A percentile compares a stretch with the other conserved stretches of the same genome.
Evolutionary conservation across 2,113 vertebrate species (phyloP).

Genomic region (Nibea coibor): DNA sequence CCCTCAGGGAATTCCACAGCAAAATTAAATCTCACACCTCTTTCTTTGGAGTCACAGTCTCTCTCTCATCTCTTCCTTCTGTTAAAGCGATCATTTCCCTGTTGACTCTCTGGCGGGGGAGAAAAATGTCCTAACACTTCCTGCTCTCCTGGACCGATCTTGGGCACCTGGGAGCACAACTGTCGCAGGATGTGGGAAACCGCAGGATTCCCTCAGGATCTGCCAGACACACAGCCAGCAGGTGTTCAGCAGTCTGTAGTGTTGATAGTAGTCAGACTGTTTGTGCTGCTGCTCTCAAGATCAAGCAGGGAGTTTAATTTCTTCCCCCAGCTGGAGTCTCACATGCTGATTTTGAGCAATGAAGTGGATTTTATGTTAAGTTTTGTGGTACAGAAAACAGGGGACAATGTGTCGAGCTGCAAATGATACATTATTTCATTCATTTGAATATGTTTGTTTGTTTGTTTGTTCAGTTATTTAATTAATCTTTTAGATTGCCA

Average conservation of each 20-base stretch:
- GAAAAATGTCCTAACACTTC: slow-evolving; percentile 4
- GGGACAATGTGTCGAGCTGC: neutral
- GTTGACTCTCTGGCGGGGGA: neutral
- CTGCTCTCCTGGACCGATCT: slow-evolving; percentile 8
- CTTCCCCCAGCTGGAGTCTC: slow-evolving; percentile 7
- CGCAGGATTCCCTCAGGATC: slow-evolving; percentile 81
- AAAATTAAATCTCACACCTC: neutral
- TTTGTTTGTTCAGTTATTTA: neutral
- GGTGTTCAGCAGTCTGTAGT: slow-evolving; percentile 22
- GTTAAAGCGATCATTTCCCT: slow-evolving; percentile 2
- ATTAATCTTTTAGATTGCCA: neutral
- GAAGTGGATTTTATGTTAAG: neutral
- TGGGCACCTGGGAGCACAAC: slow-evolving; percentile 89
- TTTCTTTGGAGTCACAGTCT: neutral
- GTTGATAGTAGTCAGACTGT: slow-evolving; percentile 40
- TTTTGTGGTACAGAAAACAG: neutral
- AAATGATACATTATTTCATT: neutral
- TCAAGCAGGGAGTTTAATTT: slow-evolving; percentile 21
- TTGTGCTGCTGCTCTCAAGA: slow-evolving; percentile 40
- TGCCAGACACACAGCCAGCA: slow-evolving; percentile 5
- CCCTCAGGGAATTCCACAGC: neutral
- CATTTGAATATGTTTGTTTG: neutral
- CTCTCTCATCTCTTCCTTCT: neutral
- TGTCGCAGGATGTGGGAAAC: slow-evolving; percentile 84
- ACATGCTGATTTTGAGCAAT: neutral